A percentile compares a stretch with the other conserved stretches of the same genome.
Evolutionary conservation across 35 echinoderm and acorn worm genomes (phyloP).

Genomic region (Lytechinus pictus): DNA sequence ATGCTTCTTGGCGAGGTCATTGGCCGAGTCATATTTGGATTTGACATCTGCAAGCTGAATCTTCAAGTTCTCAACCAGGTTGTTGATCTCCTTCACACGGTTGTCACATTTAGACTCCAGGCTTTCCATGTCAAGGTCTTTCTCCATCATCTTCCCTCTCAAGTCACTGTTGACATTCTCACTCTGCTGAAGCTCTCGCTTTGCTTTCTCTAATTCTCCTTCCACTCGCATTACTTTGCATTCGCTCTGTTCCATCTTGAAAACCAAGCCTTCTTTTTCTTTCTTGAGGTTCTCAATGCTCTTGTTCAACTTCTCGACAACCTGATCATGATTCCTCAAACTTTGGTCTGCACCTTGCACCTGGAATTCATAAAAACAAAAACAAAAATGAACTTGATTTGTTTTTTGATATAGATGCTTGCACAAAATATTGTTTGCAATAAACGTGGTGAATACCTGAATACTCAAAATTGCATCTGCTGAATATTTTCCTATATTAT

Average conservation of each 20-base stretch:
- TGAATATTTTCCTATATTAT: too few relatives aligned
- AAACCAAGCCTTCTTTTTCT: constrained; percentile 72
- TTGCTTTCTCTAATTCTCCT: constrained; percentile 69
- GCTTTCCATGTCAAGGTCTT: constrained; percentile 67
- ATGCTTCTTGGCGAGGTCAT: constrained; percentile 66
- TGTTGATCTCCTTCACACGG: constrained; percentile 70
- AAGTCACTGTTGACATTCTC: constrained; percentile 69
- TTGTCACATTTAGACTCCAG: constrained; percentile 58
- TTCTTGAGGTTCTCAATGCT: constrained; percentile 67
- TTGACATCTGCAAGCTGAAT: constrained; percentile 67
- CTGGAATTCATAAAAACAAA: not conserved
- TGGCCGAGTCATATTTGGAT: constrained; percentile 65
- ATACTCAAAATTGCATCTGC: too few relatives aligned
- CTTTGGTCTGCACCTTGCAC: constrained; percentile 62
- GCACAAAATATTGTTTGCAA: not conserved
- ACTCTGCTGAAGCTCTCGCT: constrained; percentile 67
- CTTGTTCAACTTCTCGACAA: constrained; percentile 66
- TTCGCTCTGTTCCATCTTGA: constrained; percentile 72
- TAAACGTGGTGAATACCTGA: too few relatives aligned
- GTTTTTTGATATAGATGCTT: not conserved
- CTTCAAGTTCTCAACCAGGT: constrained; percentile 83
- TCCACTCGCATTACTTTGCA: constrained; percentile 76
- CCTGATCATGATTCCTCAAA: constrained; percentile 65
- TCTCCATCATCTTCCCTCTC: constrained; percentile 75
- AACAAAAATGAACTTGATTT: not conserved